These are phyloP conservation scores for Ligdia adustata DNA, from an alignment of 2,888 invertebrate species.

Conservation along the genomic window DNA sequence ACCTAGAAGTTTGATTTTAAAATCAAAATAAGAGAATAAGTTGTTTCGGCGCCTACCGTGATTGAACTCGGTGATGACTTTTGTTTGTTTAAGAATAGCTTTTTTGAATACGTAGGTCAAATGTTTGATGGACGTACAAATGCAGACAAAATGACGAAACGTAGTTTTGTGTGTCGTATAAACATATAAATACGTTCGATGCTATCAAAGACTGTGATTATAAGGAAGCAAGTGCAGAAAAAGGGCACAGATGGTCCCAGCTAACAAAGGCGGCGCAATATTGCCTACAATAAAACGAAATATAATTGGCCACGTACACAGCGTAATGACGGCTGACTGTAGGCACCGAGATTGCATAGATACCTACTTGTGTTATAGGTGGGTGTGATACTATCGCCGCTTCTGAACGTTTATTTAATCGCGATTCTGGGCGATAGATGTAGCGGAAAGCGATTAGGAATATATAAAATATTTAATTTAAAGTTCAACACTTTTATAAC, in stretches of 20 bases:
- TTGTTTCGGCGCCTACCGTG: too few relatives aligned
- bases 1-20: too few relatives aligned
- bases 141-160: too few relatives aligned
- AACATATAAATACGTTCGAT: too few relatives aligned
- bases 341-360: slow-evolving; percentile 42
- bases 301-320: slow-evolving; percentile 31
- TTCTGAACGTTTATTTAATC: slow-evolving; percentile 49
- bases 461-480: neutral
- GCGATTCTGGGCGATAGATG: slow-evolving; percentile 23
- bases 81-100: too few relatives aligned
- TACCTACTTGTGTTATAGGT: slow-evolving; percentile 46
- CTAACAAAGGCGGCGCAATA: slow-evolving; percentile 17
- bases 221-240: slow-evolving; percentile 5
- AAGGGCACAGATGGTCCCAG: slow-evolving; percentile 15
- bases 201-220: too few relatives aligned
- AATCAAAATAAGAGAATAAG: too few relatives aligned
- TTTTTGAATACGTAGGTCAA: too few relatives aligned
- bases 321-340: slow-evolving; percentile 31
- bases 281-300: slow-evolving; percentile 17
- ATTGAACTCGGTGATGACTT: too few relatives aligned
- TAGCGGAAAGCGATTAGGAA: slow-evolving; percentile 21
- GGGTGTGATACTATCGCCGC: slow-evolving; percentile 48
- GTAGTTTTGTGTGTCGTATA: too few relatives aligned
- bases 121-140: too few relatives aligned
- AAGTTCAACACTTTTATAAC: neutral